Evolutionary conservation across 2,797 vertebrate genomes (phyloP).

Genomic region (Lerista edwardsae): DNA sequence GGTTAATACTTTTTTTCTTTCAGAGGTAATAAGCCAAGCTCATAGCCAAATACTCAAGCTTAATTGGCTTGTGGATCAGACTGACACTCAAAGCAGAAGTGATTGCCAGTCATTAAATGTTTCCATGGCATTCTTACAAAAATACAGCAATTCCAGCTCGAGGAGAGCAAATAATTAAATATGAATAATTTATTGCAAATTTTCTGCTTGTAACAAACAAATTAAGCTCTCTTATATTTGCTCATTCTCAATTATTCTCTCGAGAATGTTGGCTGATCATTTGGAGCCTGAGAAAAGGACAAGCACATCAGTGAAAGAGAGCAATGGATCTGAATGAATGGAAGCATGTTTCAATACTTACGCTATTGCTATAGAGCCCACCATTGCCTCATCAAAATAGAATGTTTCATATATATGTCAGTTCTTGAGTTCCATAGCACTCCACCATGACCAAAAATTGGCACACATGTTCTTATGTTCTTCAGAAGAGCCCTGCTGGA

Average conservation of each 20-base stretch:
- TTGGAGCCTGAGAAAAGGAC: background rate
- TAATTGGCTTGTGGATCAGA: conserved; percentile 8
- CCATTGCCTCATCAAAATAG: background rate
- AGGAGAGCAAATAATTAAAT: conserved; percentile 22
- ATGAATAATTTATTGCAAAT: conserved; percentile 25
- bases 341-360: background rate
- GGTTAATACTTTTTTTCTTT: background rate
- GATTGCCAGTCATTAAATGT: background rate
- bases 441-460: background rate
- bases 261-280: conserved; percentile 5
- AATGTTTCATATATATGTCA: background rate
- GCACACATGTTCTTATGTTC: background rate
- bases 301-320: background rate
- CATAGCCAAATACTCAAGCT: background rate
- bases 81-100: background rate
- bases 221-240: background rate
- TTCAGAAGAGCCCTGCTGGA: too few species aligned
- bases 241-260: background rate
- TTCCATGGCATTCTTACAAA: background rate
- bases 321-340: background rate
- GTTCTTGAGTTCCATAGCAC: background rate
- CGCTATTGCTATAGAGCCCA: background rate
- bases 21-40: background rate
- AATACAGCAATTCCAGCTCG: background rate
- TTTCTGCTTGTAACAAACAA: conserved; percentile 17